These are phyloP conservation scores for Brachyopa scutellaris DNA, from an alignment of 2,888 invertebrate species.

Conservation along the genomic window DNA sequence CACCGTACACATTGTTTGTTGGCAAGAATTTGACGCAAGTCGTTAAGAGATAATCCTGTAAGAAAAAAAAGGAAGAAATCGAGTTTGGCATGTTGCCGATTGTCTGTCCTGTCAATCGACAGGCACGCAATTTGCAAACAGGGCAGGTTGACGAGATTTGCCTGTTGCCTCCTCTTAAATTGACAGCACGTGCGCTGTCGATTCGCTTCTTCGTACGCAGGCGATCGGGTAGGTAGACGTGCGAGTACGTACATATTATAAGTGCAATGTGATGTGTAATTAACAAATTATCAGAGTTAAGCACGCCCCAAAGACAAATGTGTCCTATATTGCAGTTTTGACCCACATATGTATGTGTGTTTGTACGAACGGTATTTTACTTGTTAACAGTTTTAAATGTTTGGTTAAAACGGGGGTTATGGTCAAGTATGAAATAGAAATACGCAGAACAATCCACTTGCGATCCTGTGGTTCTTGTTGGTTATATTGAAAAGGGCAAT, in stretches of 20 bases:
- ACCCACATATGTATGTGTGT: too few relatives aligned
- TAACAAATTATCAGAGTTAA: conserved; percentile 62
- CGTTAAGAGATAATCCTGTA: conserved; percentile 47
- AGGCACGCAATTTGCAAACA: conserved; percentile 60
- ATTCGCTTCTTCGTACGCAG: conserved; percentile 64
- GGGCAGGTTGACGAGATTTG: conserved; percentile 70
- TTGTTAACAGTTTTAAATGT: too few relatives aligned
- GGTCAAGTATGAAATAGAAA: too few relatives aligned
- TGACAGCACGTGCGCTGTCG: conserved; percentile 71
- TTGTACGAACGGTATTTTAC: too few relatives aligned
- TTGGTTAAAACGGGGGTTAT: too few relatives aligned
- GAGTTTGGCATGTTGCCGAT: conserved; percentile 65
- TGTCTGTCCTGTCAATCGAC: conserved; percentile 60
- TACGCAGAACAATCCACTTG: too few relatives aligned
- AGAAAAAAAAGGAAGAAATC: conserved; percentile 17
- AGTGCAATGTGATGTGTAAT: conserved; percentile 22
- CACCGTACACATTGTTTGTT: conserved; percentile 19
- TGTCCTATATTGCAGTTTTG: conserved; percentile 42
- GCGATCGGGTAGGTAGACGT: conserved; percentile 49
- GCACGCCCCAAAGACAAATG: conserved; percentile 28
- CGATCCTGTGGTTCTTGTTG: too few relatives aligned
- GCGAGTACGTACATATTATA: neutral
- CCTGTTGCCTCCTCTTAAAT: conserved; percentile 51
- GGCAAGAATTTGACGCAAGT: conserved; percentile 25
- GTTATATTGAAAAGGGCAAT: too few relatives aligned